These are phyloP conservation scores for Sthenelais limicola DNA, from an alignment of 2,888 invertebrate species.

Conservation along the genomic window DNA sequence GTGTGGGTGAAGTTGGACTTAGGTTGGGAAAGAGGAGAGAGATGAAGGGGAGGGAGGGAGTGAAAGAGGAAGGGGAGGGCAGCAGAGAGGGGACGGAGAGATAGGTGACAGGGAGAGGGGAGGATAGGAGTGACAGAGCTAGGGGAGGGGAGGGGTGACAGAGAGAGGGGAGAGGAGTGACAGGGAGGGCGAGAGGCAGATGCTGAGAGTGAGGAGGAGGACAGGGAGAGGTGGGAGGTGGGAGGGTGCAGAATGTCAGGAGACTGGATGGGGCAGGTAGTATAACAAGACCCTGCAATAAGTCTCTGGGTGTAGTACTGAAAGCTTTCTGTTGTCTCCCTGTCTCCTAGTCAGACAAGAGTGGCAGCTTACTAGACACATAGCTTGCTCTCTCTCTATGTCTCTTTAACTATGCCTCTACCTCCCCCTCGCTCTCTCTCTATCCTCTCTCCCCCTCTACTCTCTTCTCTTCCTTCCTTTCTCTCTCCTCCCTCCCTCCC, in stretches of 20 bases:
- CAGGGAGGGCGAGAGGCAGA: neutral
- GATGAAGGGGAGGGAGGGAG: neutral
- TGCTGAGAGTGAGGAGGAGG: neutral
- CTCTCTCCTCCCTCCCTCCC: neutral
- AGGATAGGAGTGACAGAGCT: neutral
- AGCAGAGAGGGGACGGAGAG: neutral
- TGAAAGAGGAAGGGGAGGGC: neutral
- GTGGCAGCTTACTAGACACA: neutral
- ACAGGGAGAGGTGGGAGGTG: neutral
- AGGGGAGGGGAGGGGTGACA: neutral
- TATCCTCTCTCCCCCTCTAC: neutral
- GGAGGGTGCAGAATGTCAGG: neutral
- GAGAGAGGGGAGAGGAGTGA: neutral
- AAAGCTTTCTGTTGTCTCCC: neutral
- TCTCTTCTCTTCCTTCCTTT: neutral
- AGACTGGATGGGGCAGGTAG: neutral
- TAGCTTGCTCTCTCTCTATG: neutral
- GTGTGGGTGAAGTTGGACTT: too few species aligned
- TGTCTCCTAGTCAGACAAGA: neutral
- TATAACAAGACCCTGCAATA: too few species aligned
- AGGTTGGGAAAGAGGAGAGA: too few species aligned
- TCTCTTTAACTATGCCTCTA: neutral
- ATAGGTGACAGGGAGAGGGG: neutral
- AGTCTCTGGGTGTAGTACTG: too few species aligned
- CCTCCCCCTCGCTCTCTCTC: neutral